Conservation (phyloP, 2,888 invertebrate genomes). For the Escarpia spicata region DNA sequence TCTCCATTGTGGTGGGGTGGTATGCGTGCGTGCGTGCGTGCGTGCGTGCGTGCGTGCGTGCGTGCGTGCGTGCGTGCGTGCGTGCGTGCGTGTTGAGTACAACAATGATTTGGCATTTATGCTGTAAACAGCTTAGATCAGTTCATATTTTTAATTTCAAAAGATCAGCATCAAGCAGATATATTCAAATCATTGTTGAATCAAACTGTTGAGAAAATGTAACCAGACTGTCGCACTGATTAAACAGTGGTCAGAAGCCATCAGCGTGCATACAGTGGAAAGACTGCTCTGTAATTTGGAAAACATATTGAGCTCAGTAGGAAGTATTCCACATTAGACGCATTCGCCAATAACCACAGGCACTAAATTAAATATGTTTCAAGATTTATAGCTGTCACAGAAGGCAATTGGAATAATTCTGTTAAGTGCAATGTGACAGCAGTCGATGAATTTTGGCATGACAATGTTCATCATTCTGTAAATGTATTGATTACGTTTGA, state of each 20-base stretch:
- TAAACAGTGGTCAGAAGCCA: too few relatives aligned
- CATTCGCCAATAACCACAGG: background rate
- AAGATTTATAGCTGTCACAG: background rate
- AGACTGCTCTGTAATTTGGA: background rate
- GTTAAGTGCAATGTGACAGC: background rate
- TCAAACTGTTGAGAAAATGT: too few relatives aligned
- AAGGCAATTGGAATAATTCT: background rate
- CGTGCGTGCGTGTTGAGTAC: background rate
- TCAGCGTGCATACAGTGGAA: background rate
- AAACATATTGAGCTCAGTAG: background rate
- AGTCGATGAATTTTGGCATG: background rate
- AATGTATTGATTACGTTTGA: too few relatives aligned
- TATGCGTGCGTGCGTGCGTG: background rate
- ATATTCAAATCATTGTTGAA: too few relatives aligned
- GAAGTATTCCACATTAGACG: background rate
- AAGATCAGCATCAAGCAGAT: background rate
- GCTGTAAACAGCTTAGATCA: background rate
- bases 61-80: background rate
- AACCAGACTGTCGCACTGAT: too few relatives aligned
- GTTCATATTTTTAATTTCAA: background rate
- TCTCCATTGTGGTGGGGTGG: too few relatives aligned
- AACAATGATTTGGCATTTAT: background rate
- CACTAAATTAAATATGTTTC: background rate
- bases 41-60: background rate
- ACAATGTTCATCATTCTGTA: background rate